Base-by-base conservation (phyloP, 2,888 invertebrate species). In the Lutraria lutraria region DNA sequence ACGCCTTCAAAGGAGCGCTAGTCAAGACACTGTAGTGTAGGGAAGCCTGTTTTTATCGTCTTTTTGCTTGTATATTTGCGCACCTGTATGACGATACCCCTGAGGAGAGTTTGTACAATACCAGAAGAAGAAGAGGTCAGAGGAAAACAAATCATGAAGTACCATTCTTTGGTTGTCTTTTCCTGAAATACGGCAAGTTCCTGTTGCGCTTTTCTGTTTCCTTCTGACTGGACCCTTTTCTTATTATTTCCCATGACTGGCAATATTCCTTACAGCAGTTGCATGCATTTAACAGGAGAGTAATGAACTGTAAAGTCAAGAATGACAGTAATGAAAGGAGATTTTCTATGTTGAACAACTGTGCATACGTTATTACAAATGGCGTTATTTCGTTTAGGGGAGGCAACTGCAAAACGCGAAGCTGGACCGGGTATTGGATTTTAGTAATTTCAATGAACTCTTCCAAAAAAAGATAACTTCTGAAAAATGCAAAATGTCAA, bases 401-500 rank as follows among this genome's bases (percentile, higher is more conserved):
- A 76, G 34, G 34, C 19, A 31, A 76, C 76, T 76, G 19, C 3
- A 16, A 19, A 31, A 34, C 16, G 16, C 1, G 76, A 31, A 16
- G 4, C 0, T 15, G 31, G 16, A 76, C 76, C 25, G 76, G 31
- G 31, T 6, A 16, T 4, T 34, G 76, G 76, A n/a, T 34, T 76
- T 76, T 76, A 76, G 31, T 34, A 2, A 76, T 13, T 10, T 29
- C 25, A 34, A 56, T 56, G 21, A 31, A 31, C 16, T 76, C 76
- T 31, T 19, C 76, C 31, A 25, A 19, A 31, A 76, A 15, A 43
- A 43, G 43, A 43, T 43, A 43, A 56, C 56, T 19, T 19, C 16
- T 56, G 56, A 16, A 60, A 76, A 83, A 83, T 87, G 87, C 87
- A 79, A 87, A 83, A 87, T 87, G 87, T 29, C 54, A 29, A 54